These are phyloP conservation scores for Pammene fasciana DNA, from an alignment of 2,888 invertebrate genomes.

Conservation along the genomic window DNA sequence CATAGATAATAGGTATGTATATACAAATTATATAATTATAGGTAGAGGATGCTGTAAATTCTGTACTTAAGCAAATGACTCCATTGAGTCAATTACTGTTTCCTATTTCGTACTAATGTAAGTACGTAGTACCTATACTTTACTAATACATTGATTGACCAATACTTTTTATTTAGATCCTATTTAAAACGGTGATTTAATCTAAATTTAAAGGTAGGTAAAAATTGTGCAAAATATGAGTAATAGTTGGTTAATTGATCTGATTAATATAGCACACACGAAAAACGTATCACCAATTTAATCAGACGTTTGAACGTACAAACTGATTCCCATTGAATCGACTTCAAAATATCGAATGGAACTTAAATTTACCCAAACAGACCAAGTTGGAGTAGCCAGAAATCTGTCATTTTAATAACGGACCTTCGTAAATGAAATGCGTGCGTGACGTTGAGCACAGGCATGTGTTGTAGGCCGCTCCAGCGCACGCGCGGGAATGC, in stretches of 20 bases:
- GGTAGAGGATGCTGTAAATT: not conserved
- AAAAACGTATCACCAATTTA: no score
- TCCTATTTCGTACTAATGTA: no score
- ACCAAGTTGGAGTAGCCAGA: not conserved
- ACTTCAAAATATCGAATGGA: not conserved
- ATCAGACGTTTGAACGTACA: no score
- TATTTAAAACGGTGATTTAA: no score
- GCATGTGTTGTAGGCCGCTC: slow-evolving; percentile 25
- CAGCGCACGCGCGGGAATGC: slow-evolving; percentile 61
- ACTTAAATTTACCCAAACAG: not conserved
- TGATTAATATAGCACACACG: no score
- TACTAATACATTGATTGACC: not conserved
- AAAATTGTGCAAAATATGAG: no score
- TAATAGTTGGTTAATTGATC: no score
- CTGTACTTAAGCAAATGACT: slow-evolving; percentile 10
- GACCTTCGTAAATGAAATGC: slow-evolving; percentile 12
- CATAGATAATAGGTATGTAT: not conserved
- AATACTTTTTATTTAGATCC: no score
- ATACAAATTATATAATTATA: not conserved
- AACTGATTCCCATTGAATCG: not conserved
- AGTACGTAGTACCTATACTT: no score
- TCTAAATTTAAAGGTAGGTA: no score
- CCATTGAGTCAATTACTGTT: slow-evolving; percentile 8
- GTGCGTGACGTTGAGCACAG: slow-evolving; percentile 24
- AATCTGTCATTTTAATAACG: slow-evolving; percentile 10